Base-by-base conservation (phyloP, 2,113 vertebrate species). In the Tricholaema leucomelas region DNA sequence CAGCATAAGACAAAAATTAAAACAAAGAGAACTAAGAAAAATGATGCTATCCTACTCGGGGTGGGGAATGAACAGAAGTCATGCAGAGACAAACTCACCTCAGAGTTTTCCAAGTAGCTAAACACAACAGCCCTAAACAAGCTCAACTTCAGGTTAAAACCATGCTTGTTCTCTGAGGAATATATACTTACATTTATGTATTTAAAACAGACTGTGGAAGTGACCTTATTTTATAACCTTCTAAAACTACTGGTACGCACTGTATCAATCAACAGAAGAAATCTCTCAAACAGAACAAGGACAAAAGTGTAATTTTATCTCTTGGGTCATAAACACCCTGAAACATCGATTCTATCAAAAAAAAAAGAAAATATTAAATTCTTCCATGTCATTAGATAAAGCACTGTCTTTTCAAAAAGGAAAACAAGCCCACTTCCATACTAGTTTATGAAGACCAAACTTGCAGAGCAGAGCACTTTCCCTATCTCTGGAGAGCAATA, bases 11-110 rank as follows among this genome's bases (percentile, higher is more conserved):
- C 35, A 78, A 81, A 86, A 86, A 58, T 8, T 31, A 91, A 74
- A 85, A 56, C 40, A 80, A 71, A 73, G 20, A 80, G 25, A 73
- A 76, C 18, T 20, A 24, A 90, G 31, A 83, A 66, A 35, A 58
- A 84, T 9, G 0, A 72, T 42, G 12, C 27, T 40, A 30, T 13
- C 6, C 10, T 69, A 6, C 0, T 8, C 19, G 16, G 10, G 27
- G 25, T 2, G 7, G 7, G 5, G 15, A 21, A 16, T 31, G 4
- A 55, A 81, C 2, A 7, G 55, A n/a, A 81, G 14, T 15, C 14
- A 16, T 40, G 69, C 21, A 74, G 54, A 74, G 28, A 23, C 40
- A 48, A 93, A 63, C 4, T 8, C 38, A 58, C 27, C 27, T 76
- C 30, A 54, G 12, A 67, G 30, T 79, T 52, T 71, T 71, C 81